Conservation (phyloP, 2,113 vertebrate species). For the Synodontis membranacea region DNA sequence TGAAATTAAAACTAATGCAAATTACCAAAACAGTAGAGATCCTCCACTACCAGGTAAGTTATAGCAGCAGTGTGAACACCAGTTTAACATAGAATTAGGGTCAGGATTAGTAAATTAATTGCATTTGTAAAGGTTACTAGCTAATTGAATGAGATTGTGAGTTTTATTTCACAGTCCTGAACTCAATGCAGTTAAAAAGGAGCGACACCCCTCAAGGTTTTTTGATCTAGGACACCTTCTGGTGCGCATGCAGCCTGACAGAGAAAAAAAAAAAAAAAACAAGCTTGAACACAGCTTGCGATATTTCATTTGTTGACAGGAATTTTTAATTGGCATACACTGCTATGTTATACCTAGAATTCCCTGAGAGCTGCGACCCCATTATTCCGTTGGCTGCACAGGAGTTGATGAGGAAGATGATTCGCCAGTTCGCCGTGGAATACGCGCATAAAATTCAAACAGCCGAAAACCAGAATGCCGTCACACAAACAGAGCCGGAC, state of each 20-base stretch:
- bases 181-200: not conserved
- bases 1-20: not conserved
- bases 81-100: not conserved
- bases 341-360: slow-evolving; percentile 74
- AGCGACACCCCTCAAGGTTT: not conserved
- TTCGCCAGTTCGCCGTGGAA: slow-evolving; percentile 96
- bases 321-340: not conserved
- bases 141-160: not conserved
- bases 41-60: not conserved
- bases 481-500: slow-evolving; percentile 84
- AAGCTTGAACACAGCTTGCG: not conserved
- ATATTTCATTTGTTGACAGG: not conserved
- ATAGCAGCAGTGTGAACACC: not conserved
- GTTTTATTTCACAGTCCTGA: slow-evolving; percentile 42
- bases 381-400: slow-evolving; percentile 96
- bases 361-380: slow-evolving; percentile 91
- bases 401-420: slow-evolving; percentile 99
- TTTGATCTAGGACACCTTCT: not conserved
- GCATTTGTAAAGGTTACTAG: not conserved
- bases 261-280: not conserved
- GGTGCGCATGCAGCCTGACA: not conserved
- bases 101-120: not conserved
- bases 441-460: slow-evolving; percentile 95
- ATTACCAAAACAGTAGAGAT: not conserved
- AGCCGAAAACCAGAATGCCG: slow-evolving; percentile 76